A percentile compares a stretch with the other conserved stretches of the same genome.
Conservation (phyloP, 2,113 vertebrate genomes). For the Mesembrinibis cayennensis region DNA sequence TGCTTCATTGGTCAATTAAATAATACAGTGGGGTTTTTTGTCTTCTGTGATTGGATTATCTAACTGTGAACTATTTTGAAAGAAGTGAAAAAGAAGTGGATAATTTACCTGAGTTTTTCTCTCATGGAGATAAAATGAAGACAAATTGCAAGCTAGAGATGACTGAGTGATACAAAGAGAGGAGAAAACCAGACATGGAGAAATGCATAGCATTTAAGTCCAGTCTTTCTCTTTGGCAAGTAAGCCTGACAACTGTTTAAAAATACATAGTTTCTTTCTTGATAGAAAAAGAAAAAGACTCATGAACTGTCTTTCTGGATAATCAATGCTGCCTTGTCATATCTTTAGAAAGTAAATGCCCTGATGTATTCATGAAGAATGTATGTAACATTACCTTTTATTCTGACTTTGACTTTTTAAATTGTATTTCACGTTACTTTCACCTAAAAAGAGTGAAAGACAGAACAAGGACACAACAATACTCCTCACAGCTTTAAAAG, state of each 20-base stretch:
- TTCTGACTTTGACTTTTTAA: background rate
- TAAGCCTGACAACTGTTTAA: background rate
- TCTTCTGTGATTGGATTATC: background rate
- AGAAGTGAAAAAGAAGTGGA: background rate
- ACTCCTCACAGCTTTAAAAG: background rate
- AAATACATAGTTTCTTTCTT: background rate
- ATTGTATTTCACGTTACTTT: background rate
- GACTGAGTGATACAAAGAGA: background rate
- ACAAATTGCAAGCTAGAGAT: background rate
- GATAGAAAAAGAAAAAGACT: background rate
- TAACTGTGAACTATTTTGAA: background rate
- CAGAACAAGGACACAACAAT: background rate
- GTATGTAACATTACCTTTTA: background rate
- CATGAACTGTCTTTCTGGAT: background rate
- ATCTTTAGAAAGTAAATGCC: background rate
- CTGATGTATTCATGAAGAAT: background rate
- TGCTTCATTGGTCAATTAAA: background rate
- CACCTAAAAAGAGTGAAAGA: background rate
- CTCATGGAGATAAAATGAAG: background rate
- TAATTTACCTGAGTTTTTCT: background rate
- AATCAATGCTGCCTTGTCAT: background rate
- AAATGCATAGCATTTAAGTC: background rate
- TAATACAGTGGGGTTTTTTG: accelerated
- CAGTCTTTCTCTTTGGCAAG: background rate
- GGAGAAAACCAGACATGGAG: background rate